Conservation (phyloP, 2,797 vertebrate genomes). For the Gephyroberyx darwinii region DNA sequence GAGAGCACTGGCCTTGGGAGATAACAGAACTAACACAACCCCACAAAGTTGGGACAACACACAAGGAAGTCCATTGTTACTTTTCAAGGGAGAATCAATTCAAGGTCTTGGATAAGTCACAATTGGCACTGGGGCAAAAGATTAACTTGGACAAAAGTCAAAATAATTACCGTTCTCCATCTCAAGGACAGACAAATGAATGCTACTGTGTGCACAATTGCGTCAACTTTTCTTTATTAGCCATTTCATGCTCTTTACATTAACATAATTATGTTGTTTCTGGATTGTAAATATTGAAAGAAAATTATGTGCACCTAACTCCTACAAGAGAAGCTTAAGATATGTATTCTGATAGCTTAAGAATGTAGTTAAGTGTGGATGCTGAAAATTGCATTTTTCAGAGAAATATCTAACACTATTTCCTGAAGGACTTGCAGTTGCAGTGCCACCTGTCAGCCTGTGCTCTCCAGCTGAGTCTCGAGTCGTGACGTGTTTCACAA, state of each 20-base stretch:
- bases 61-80: conserved; percentile 19
- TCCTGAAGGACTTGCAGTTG: conserved; percentile 18
- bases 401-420: conserved; percentile 14
- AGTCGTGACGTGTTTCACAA: conserved; percentile 49
- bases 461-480: conserved; percentile 49
- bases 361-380: not conserved
- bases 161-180: conserved; percentile 48
- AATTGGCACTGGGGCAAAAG: conserved; percentile 39
- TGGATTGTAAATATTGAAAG: conserved; percentile 1
- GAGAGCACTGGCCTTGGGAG: conserved; percentile 15
- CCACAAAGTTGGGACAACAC: not conserved
- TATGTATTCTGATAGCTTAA: not conserved
- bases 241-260: conserved; percentile 2
- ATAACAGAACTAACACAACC: conserved; percentile 27
- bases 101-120: conserved; percentile 35
- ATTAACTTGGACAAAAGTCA: conserved; percentile 47
- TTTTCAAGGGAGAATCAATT: conserved; percentile 32
- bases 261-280: conserved; percentile 7
- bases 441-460: conserved; percentile 47
- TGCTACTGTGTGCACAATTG: conserved; percentile 14
- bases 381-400: not conserved
- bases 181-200: conserved; percentile 55
- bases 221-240: not conserved
- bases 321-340: not conserved
- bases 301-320: not conserved